Evolutionary conservation across 2,888 invertebrate species (phyloP), one percentile per base, ranked within the genome.

Genomic region (Subacronicta megacephala): DNA sequence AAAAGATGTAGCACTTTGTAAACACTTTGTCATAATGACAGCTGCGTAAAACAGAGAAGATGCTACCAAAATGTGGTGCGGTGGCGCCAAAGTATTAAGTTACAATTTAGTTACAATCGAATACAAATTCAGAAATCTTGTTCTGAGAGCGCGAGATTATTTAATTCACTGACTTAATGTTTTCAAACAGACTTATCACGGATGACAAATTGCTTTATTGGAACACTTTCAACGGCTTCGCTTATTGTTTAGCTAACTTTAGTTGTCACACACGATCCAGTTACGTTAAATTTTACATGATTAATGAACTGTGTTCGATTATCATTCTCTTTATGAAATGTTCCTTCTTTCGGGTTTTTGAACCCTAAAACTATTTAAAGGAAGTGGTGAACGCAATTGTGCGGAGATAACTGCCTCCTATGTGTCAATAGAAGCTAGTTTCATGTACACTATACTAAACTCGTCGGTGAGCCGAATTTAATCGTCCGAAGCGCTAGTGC

Each of bases 401-500:
- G 46, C 44, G 47, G 37, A 62, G 40, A 52, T 60, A 52, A 75
- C 61, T 44, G 67, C 57, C 56, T 65, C 38, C 60, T 62, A 62
- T 62, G 52, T 62, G 63, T 66, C 71, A 73, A 70, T 73, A 68
- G 71, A 68, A 77, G 72, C 71, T 72, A 72, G 77, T 70, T 78
- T 77, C 75, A 63, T 77, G 72, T 69, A 76, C 70, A 76, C 75
- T 72, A 77, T 52, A 63, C 79, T 81, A 83, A 85, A 82, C 80
- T 83, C 82, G 81, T 81, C 82, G 80, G 77, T 85, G 86, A 86
- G 83, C 84, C 85, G 85, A 88, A 89, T 90, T 93, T 91, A 93
- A 93, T 92, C 90, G 92, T 81, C 83, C 89, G 83, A 84, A 89
- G 86, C 89, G 85, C 83, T 82, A 90, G 88, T 92, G 90, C 87